These are phyloP conservation scores for Euleptes europaea DNA, from an alignment of 2,113 vertebrate genomes.

Conservation along the genomic window DNA sequence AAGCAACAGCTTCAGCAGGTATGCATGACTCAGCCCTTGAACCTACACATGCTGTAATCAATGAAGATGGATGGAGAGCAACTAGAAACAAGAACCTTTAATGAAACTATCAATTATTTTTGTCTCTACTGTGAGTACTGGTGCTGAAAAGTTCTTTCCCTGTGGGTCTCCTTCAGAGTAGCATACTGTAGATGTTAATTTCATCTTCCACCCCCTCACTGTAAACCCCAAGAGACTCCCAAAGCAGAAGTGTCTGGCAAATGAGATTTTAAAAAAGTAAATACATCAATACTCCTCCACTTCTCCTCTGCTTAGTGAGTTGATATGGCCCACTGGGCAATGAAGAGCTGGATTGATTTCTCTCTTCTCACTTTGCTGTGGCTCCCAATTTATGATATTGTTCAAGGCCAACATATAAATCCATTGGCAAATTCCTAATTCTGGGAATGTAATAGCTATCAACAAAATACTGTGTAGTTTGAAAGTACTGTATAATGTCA, in stretches of 20 bases:
- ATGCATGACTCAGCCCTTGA: not conserved
- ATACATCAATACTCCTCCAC: not conserved
- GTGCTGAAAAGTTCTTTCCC: not conserved
- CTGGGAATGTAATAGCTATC: not conserved
- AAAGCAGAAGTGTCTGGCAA: not conserved
- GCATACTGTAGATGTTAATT: not conserved
- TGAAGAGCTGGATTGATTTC: not conserved
- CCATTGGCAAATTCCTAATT: not conserved
- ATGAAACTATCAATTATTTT: slow-evolving; percentile 20
- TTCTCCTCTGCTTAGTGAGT: not conserved
- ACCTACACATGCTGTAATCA: not conserved
- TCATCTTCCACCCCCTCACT: not conserved
- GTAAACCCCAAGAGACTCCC: not conserved
- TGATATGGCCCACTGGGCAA: not conserved
- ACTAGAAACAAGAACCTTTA: not conserved
- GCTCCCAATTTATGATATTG: too few species aligned
- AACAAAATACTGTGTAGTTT: not conserved
- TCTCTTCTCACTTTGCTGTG: not conserved
- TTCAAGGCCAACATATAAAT: too few species aligned
- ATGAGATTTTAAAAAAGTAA: not conserved
- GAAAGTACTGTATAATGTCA: not conserved
- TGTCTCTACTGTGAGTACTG: slow-evolving; percentile 9
- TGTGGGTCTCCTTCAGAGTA: not conserved
- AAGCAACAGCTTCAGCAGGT: slow-evolving; percentile 1
- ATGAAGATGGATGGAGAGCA: slow-evolving; percentile 18